Evolutionary conservation across 2,113 vertebrate species (phyloP).

Genomic region (Nothoprocta pentlandii): DNA sequence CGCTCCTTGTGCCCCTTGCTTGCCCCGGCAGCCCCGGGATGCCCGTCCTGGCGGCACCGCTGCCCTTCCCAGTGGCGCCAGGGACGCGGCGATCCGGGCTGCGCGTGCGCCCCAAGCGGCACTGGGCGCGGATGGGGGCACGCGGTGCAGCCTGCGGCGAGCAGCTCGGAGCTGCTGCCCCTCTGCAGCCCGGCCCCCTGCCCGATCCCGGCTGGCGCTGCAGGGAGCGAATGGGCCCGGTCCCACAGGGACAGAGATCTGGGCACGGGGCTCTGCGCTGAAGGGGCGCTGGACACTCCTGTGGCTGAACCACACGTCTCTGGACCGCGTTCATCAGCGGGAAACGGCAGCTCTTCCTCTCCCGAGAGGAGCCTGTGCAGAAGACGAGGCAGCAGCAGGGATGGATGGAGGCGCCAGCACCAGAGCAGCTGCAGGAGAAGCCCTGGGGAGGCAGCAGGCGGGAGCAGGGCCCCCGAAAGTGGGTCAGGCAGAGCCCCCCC

Average conservation of each 20-base stretch:
- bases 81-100: too few relatives aligned
- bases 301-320: background rate
- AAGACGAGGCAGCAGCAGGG: background rate
- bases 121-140: background rate
- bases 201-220: background rate
- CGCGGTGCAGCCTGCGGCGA: background rate
- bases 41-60: too few relatives aligned
- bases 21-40: background rate
- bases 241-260: background rate
- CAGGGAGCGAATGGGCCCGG: background rate
- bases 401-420: background rate
- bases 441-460: background rate
- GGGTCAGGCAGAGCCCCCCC: background rate
- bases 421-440: background rate
- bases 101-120: too few relatives aligned
- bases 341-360: background rate
- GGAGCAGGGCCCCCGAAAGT: background rate
- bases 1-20: too few relatives aligned
- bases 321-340: background rate
- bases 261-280: background rate
- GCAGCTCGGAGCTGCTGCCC: too few relatives aligned
- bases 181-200: too few relatives aligned
- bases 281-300: background rate
- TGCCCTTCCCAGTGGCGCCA: too few relatives aligned
- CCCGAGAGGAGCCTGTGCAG: too few relatives aligned